Evolutionary conservation across 2,888 invertebrate species (phyloP).

Genomic region (Choreutis nemorana): DNA sequence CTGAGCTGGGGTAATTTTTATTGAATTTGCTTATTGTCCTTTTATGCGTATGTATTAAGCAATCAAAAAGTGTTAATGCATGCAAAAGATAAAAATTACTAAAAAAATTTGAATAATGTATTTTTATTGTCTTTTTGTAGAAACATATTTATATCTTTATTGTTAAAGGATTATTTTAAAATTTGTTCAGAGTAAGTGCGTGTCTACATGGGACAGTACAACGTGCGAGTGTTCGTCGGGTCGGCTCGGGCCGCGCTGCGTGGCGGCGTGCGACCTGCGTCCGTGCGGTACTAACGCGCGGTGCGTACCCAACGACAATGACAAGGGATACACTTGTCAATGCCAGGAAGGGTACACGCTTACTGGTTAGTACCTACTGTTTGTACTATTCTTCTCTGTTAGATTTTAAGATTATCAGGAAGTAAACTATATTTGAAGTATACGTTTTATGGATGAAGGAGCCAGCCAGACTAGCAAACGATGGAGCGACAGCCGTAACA

Average conservation of each 20-base stretch:
- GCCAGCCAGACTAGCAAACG: too few species aligned
- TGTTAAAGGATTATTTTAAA: not conserved
- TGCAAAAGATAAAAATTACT: too few species aligned
- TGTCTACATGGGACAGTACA: slow-evolving; percentile 68
- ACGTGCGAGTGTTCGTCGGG: slow-evolving; percentile 74
- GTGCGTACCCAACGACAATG: slow-evolving; percentile 69
- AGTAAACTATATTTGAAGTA: too few species aligned
- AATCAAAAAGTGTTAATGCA: too few species aligned
- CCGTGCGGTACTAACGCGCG: slow-evolving; percentile 82
- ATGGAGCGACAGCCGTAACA: too few species aligned
- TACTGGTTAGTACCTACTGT: slow-evolving; percentile 52
- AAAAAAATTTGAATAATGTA: too few species aligned
- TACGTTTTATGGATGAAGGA: too few species aligned
- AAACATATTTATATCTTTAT: not conserved
- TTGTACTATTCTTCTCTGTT: not conserved
- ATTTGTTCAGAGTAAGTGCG: slow-evolving; percentile 40
- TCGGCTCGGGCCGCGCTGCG: slow-evolving; percentile 79
- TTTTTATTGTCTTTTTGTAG: too few species aligned
- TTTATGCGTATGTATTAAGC: too few species aligned
- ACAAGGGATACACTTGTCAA: slow-evolving; percentile 77
- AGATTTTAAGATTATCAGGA: not conserved
- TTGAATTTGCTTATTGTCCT: too few species aligned
- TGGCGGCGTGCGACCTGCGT: slow-evolving; percentile 81
- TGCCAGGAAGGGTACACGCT: slow-evolving; percentile 76
- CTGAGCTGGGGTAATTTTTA: too few species aligned